phyloP scores from a whole-genome alignment of 2,113 vertebrate species.

The Psephotus haematonotus region DNA sequence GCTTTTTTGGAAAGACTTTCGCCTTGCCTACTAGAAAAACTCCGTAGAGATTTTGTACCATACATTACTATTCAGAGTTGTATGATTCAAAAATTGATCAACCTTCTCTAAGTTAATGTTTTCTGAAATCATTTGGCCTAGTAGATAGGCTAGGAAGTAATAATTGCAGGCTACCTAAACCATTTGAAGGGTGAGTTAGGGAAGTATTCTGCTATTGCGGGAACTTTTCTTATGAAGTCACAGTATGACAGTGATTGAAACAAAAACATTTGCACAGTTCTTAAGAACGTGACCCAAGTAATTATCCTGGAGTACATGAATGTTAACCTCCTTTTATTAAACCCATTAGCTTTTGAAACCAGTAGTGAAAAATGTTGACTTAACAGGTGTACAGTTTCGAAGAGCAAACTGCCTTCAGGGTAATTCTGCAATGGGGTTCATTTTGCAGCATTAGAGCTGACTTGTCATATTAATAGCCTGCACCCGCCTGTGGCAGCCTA shows the following conservation, averaged over 20 bases:
- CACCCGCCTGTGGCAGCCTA: constrained; percentile 59
- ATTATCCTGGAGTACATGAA: background rate
- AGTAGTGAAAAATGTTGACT: constrained; percentile 10
- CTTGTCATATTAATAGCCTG: constrained; percentile 61
- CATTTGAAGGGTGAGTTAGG: background rate
- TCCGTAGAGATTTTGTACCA: background rate
- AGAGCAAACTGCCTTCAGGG: constrained; percentile 27
- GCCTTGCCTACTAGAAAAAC: background rate
- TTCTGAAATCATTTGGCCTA: background rate
- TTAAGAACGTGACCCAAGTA: background rate
- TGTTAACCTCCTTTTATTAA: background rate
- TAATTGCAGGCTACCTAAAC: background rate
- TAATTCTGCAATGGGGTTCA: constrained; percentile 4
- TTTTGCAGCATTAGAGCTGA: constrained; percentile 45
- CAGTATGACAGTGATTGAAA: background rate
- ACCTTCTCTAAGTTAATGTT: background rate
- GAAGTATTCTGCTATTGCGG: background rate
- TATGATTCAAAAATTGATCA: background rate
- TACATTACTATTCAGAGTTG: background rate
- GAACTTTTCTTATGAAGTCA: background rate
- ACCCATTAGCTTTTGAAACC: constrained; percentile 5
- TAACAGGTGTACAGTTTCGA: background rate
- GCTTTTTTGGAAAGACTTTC: background rate
- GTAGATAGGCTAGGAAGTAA: background rate
- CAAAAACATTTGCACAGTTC: background rate